Evolutionary conservation across 2,888 invertebrate species (phyloP).

Genomic region (Oscheius sp.): DNA sequence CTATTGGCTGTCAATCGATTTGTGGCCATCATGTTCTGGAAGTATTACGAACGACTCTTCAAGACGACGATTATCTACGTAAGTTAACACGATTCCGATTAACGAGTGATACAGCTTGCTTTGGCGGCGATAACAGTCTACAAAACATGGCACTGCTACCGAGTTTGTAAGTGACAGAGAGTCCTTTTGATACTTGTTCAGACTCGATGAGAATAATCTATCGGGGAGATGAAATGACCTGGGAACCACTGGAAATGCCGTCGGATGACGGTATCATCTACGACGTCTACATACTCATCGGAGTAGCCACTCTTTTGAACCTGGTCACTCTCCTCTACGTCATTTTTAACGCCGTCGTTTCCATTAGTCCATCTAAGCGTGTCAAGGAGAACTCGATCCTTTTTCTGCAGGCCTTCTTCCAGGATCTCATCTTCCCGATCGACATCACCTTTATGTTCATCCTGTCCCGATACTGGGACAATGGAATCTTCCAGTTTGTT

Average conservation of each 20-base stretch:
- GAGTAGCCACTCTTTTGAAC: neutral
- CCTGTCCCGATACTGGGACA: neutral
- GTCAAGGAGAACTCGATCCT: conserved; percentile 7
- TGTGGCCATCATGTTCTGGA: neutral
- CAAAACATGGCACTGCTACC: neutral
- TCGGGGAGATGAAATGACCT: neutral
- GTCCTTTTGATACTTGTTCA: neutral
- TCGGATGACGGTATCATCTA: neutral
- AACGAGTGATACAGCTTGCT: neutral
- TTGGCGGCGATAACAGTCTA: neutral
- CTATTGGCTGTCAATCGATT: conserved; percentile 2
- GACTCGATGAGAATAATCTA: neutral
- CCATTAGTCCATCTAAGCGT: neutral
- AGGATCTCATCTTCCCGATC: conserved; percentile 5
- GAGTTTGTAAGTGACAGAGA: neutral
- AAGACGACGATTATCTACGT: neutral
- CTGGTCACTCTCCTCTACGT: neutral
- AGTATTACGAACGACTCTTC: neutral
- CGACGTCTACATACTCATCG: neutral
- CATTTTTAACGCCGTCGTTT: neutral
- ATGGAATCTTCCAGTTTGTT: conserved; percentile 1
- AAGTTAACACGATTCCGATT: neutral
- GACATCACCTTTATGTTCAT: conserved; percentile 11
- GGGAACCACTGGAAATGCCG: neutral
- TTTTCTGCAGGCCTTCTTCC: conserved; percentile 19